phyloP scores from a whole-genome alignment of 2,113 vertebrate genomes.

The Notothenia coriiceps region DNA sequence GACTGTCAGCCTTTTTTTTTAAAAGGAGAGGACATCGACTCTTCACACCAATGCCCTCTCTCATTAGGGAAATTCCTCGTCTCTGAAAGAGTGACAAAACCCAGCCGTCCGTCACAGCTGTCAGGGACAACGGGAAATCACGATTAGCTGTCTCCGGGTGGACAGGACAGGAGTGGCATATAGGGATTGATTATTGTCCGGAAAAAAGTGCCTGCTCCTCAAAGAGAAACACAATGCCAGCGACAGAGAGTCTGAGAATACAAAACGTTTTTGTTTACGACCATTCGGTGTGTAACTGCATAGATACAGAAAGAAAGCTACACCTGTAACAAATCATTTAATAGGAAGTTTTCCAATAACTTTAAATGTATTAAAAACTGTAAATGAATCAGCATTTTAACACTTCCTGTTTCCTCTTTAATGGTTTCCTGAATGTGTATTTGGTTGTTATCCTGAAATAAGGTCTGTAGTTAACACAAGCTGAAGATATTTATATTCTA shows the following conservation, averaged over 20 bases:
- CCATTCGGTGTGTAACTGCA: not conserved
- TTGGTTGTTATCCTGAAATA: too few relatives aligned
- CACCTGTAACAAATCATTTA: too few relatives aligned
- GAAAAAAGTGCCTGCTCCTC: too few relatives aligned
- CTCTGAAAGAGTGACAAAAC: not conserved
- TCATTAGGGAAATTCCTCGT: not conserved
- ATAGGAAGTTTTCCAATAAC: too few relatives aligned
- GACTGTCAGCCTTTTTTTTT: not conserved
- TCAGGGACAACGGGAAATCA: not conserved
- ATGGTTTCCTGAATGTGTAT: too few relatives aligned
- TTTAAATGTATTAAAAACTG: too few relatives aligned
- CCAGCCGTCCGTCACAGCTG: not conserved
- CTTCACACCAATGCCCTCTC: not conserved
- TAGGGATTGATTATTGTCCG: not conserved
- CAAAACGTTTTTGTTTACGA: not conserved
- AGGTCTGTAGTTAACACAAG: too few relatives aligned
- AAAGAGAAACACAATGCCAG: not conserved
- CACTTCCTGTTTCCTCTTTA: too few relatives aligned
- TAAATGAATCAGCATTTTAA: too few relatives aligned
- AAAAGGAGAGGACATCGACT: not conserved
- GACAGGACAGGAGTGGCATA: not conserved
- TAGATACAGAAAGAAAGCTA: not conserved
- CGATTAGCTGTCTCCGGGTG: not conserved
- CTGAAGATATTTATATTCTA: too few relatives aligned
- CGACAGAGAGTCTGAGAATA: not conserved